These are phyloP conservation scores for Hydrochoerus hydrochaeris DNA, from an alignment of 2,113 vertebrate species.

Conservation along the genomic window DNA sequence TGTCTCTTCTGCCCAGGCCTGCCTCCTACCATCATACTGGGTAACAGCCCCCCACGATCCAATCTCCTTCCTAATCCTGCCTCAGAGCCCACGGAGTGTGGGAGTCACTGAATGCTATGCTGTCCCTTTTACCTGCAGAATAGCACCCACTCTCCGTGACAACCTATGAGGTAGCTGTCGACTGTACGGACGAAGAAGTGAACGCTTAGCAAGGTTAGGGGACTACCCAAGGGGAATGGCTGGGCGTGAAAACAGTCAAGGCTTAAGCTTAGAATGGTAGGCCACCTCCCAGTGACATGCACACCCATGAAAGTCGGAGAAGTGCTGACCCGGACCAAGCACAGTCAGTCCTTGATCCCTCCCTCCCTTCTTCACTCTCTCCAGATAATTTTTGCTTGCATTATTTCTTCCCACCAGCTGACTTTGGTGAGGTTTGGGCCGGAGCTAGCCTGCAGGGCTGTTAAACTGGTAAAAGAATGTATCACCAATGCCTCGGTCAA, in stretches of 20 bases:
- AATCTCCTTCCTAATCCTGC: neutral
- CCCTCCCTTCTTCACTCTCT: neutral
- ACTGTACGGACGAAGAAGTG: rapidly evolving
- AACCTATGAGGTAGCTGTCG: rapidly evolving
- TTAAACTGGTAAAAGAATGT: neutral
- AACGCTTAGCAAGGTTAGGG: rapidly evolving
- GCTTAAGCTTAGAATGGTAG: too few relatives aligned
- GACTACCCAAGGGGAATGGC: neutral
- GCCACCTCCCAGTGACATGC: neutral
- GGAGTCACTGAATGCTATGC: too few relatives aligned
- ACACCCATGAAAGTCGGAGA: neutral
- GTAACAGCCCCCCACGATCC: neutral
- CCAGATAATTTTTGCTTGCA: neutral
- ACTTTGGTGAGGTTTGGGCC: neutral
- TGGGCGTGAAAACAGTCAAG: rapidly evolving
- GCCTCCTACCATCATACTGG: neutral
- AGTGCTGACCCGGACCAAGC: rapidly evolving
- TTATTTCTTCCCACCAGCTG: neutral
- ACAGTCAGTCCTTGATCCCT: neutral
- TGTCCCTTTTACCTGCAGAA: neutral
- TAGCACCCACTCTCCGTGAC: rapidly evolving
- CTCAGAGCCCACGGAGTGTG: neutral
- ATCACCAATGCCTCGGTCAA: too few relatives aligned
- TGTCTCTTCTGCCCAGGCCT: neutral
- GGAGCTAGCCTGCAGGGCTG: neutral